These are phyloP conservation scores for Osmerus mordax DNA, from an alignment of 2,113 vertebrate genomes.

Conservation along the genomic window DNA sequence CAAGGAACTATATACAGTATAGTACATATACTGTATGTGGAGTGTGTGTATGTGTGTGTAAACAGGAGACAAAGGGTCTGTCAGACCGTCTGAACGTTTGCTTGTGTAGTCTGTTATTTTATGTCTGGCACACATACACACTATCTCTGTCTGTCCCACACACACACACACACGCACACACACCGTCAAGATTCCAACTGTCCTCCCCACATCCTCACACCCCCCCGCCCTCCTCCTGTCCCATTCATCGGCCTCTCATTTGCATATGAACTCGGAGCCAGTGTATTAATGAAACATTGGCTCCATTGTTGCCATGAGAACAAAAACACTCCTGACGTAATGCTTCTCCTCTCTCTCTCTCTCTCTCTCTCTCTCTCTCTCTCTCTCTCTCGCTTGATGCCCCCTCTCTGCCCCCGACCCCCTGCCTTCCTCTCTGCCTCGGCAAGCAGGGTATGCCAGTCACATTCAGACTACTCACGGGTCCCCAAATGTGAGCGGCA, in stretches of 20 bases:
- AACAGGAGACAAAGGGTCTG: neutral
- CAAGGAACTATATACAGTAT: too few species aligned
- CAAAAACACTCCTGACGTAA: constrained; percentile 40
- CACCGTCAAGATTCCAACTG: constrained; percentile 20
- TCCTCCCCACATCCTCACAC: neutral
- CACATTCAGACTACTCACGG: neutral
- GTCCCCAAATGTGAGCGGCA: neutral
- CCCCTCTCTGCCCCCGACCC: constrained; percentile 11
- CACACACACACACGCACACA: neutral
- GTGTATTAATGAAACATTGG: constrained; percentile 48
- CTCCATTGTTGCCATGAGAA: constrained; percentile 46
- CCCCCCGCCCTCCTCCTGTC: neutral
- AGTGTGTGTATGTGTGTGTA: neutral
- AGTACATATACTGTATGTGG: neutral
- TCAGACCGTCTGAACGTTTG: neutral
- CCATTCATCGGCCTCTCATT: constrained; percentile 39
- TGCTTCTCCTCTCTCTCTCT: neutral
- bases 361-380: neutral
- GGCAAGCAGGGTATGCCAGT: constrained; percentile 1
- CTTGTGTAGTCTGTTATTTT: neutral
- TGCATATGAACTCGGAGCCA: constrained; percentile 37
- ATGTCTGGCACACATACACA: constrained; percentile 27
- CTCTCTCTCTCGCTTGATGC: neutral
- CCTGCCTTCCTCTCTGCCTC: constrained; percentile 17
- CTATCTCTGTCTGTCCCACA: neutral